Evolutionary conservation across 2,797 vertebrate genomes (phyloP).

Genomic region (Notoglanidium macrostoma): DNA sequence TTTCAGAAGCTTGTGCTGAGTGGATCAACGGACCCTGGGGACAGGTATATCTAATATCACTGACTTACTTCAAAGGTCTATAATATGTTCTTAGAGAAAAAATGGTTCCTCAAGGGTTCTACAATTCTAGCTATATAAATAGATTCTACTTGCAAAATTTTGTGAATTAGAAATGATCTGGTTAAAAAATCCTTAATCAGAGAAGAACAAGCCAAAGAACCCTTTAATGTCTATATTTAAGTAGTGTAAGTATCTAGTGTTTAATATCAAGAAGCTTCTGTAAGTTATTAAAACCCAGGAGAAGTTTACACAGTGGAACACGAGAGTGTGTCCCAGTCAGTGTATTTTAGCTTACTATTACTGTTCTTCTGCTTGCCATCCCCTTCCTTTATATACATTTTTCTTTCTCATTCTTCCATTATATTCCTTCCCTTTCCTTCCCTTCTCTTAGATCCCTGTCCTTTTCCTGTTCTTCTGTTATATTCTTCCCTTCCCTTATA

Average conservation of each 20-base stretch:
- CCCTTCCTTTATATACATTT: background rate
- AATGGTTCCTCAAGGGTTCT: background rate
- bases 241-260: background rate
- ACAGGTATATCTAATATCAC: constrained; percentile 69
- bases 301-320: background rate
- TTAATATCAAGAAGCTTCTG: background rate
- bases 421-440: background rate
- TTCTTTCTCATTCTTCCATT: background rate
- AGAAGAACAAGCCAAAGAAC: background rate
- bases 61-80: background rate
- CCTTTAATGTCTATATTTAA: background rate
- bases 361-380: background rate
- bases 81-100: background rate
- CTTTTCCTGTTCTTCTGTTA: background rate
- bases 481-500: background rate
- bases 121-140: background rate
- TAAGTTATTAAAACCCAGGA: background rate
- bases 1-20: constrained; percentile 63
- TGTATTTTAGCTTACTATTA: background rate
- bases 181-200: background rate
- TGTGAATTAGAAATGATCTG: background rate
- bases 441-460: background rate
- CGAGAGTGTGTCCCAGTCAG: background rate
- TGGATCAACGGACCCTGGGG: constrained; percentile 66
- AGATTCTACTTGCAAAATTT: background rate